phyloP scores from a whole-genome alignment of 2,888 invertebrate genomes.

The Gymnosoma rotundatum region DNA sequence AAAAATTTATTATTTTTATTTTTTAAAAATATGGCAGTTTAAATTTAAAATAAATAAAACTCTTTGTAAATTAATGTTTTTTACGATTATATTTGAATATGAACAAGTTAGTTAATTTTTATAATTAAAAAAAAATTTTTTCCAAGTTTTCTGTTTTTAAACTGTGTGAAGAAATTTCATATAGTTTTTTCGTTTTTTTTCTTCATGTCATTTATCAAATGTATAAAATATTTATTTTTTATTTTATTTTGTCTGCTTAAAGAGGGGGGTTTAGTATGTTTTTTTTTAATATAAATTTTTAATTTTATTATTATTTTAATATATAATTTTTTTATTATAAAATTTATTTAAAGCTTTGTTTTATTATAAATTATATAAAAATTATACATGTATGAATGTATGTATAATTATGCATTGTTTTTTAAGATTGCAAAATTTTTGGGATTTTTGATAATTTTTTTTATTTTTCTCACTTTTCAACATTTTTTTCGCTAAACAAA shows the following conservation, averaged over 20 bases:
- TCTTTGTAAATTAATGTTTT: slow-evolving; percentile 11
- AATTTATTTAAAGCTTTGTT: slow-evolving; percentile 63
- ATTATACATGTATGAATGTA: background rate
- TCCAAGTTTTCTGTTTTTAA: slow-evolving; percentile 15
- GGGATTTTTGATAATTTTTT: too few species aligned
- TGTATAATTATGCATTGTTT: slow-evolving; percentile 33
- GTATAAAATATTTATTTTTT: slow-evolving; percentile 57
- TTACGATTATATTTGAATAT: slow-evolving; percentile 59
- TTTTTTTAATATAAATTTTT: slow-evolving; percentile 19
- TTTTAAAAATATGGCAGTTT: too few species aligned
- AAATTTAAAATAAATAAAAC: slow-evolving; percentile 36
- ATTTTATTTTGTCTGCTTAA: slow-evolving; percentile 33
- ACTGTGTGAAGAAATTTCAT: slow-evolving; percentile 24
- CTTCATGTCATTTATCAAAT: slow-evolving; percentile 34
- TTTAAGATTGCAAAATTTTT: slow-evolving; percentile 35
- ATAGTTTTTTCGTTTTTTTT: background rate
- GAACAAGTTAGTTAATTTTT: slow-evolving; percentile 50
- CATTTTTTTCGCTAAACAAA: slow-evolving; percentile 60
- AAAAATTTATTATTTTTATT: too few species aligned
- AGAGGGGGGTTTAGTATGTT: slow-evolving; percentile 28
- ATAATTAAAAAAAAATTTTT: slow-evolving; percentile 42
- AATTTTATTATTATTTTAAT: too few species aligned
- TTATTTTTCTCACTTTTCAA: slow-evolving; percentile 16
- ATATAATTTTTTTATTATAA: slow-evolving; percentile 33
- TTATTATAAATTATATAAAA: slow-evolving; percentile 27